These are phyloP conservation scores for Poeciliopsis infans DNA, from an alignment of 2,797 vertebrate species.

Conservation along the genomic window DNA sequence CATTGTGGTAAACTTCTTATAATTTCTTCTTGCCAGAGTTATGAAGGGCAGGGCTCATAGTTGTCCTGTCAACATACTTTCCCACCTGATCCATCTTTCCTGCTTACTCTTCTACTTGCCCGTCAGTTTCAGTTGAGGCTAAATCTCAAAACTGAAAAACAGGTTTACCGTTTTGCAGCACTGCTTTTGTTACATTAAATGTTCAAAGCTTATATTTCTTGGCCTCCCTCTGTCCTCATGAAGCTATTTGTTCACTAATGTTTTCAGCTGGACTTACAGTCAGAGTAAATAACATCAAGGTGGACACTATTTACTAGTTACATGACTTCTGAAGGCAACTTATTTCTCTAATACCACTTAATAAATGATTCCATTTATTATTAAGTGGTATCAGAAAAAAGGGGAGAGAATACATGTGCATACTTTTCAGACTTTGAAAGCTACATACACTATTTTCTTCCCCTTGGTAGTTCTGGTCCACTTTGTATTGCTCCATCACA, in stretches of 20 bases:
- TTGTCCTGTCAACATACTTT: background rate
- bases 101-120: background rate
- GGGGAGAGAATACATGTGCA: background rate
- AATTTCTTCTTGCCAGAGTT: background rate
- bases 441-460: background rate
- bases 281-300: background rate
- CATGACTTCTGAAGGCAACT: slow-evolving; percentile 1
- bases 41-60: background rate
- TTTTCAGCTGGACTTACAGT: background rate
- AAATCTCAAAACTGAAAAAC: background rate
- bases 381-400: background rate
- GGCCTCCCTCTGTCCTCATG: background rate
- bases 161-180: background rate
- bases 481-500: background rate
- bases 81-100: background rate
- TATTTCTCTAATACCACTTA: background rate
- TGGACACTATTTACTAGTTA: too few species aligned
- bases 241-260: background rate
- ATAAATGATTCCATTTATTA: background rate
- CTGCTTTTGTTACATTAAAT: too few species aligned
- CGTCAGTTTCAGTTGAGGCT: background rate
- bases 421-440: background rate
- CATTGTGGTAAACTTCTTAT: background rate
- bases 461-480: background rate
- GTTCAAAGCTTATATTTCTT: background rate